Conservation (phyloP, 2,797 vertebrate genomes). For the Euthynnus affinis region DNA sequence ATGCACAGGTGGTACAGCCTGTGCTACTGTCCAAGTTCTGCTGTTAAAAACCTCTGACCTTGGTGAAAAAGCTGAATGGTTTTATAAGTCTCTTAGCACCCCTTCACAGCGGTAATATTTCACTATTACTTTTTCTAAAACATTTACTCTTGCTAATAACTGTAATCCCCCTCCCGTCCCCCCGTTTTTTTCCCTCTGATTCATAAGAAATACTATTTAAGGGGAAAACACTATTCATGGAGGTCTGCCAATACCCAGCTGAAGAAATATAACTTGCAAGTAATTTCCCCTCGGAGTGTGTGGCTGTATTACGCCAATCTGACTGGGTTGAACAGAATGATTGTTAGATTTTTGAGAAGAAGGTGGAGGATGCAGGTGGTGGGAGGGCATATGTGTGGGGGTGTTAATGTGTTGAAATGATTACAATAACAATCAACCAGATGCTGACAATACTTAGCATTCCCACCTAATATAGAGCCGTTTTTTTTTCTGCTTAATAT, state of each 20-base stretch:
- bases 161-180: constrained; percentile 50
- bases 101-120: constrained; percentile 59
- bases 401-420: constrained; percentile 58
- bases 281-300: constrained; percentile 75
- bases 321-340: constrained; percentile 56
- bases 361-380: constrained; percentile 36
- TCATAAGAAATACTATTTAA: constrained; percentile 75
- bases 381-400: constrained; percentile 16
- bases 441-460: constrained; percentile 39
- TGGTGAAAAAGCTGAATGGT: constrained; percentile 42
- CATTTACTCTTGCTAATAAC: constrained; percentile 68
- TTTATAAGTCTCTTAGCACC: constrained; percentile 66
- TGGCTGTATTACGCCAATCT: constrained; percentile 64
- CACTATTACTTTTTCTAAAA: constrained; percentile 58
- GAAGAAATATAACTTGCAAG: constrained; percentile 63
- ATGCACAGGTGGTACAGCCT: constrained; percentile 25
- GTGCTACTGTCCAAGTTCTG: constrained; percentile 51
- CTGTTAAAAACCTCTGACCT: constrained; percentile 55
- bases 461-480: constrained; percentile 6
- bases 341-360: constrained; percentile 43
- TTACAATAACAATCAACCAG: constrained; percentile 58
- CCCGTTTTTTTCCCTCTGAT: constrained; percentile 58
- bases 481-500: constrained; percentile 3
- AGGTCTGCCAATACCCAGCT: constrained; percentile 68
- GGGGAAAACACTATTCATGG: constrained; percentile 67